Base-by-base conservation (phyloP, 2,797 vertebrate genomes). In the Cirrhinus mrigala region DNA sequence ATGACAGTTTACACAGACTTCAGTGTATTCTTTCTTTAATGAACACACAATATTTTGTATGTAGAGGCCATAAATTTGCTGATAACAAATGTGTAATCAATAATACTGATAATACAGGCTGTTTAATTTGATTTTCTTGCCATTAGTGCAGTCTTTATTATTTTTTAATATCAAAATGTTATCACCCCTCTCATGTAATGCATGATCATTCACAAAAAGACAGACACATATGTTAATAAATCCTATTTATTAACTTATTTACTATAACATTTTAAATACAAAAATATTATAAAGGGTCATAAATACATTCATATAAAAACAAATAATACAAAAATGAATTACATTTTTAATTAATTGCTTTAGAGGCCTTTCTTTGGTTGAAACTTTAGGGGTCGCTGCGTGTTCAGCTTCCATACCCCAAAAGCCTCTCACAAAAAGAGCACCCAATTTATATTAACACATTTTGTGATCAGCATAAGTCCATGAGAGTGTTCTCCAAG, bases 331-430 rank as follows among this genome's bases (percentile, higher is more conserved):
- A 33, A 75, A 11, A 44, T 2, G 2, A 10, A 18, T 44, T 54
- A 0, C 2, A 18, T 56, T 20, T 56, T 54, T 56, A 22, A 44
- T 54, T 22, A 22, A 44, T 44, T n/a, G 22, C 11, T 58, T 58
- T 33, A 2, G 27, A 12, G 22, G 14, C 2, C 48, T 40, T 22
- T 69, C 14, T 24, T 69, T 9, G 8, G 29, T 3, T 44, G 2
- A 58, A 79, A 22, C 15, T 48, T 79, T 14, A 27, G 10, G 48
- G 62, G 48, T 54, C 4, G 29, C 64, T 68, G 79, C 46, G 46
- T 52, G 62, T 80, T 80, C 79, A 81, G 62, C 78, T 68, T 62
- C 62, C 46, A 15, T 80, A 68, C 64, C 62, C 60, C 18, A 20
- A n/a, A 80, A 68, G 18, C 27, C 40, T 62, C 4, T 79, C 40